Evolutionary conservation across 1,140 invertebrate species (phyloP).

Genomic region (Bombus difficillimus): DNA sequence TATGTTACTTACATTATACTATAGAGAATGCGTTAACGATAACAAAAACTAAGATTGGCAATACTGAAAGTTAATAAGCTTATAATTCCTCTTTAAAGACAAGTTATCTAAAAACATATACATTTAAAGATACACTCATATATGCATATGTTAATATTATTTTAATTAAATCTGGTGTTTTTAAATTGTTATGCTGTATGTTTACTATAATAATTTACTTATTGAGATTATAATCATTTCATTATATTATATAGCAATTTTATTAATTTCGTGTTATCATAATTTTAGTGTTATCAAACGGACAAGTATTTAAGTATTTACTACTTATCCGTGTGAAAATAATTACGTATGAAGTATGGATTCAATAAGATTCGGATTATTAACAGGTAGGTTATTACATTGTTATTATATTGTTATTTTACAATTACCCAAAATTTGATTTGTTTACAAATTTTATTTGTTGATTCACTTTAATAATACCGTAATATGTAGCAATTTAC

Average conservation of each 20-base stretch:
- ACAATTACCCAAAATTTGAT: not conserved
- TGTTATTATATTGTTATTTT: conserved; percentile 2
- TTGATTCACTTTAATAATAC: conserved; percentile 3
- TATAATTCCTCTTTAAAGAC: not conserved
- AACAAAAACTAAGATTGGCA: not conserved
- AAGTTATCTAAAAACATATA: not conserved
- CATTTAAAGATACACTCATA: not conserved
- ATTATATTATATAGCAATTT: not conserved
- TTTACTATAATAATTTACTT: not conserved
- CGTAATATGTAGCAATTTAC: conserved; percentile 23
- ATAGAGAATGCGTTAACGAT: not conserved
- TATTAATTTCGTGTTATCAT: not conserved
- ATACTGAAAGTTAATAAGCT: not conserved
- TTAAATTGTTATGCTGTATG: not conserved
- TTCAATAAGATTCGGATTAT: conserved; percentile 70
- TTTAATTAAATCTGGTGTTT: not conserved
- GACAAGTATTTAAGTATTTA: not conserved
- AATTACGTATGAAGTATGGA: conserved; percentile 57
- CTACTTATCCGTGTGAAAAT: not conserved
- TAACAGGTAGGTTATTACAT: conserved; percentile 66
- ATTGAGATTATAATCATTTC: not conserved
- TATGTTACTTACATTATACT: not conserved
- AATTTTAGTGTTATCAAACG: not conserved
- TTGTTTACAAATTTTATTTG: not conserved
- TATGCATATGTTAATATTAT: too few relatives aligned